phyloP scores from a whole-genome alignment of 2,797 vertebrate genomes.

The Neosilurus hyrtlii region DNA sequence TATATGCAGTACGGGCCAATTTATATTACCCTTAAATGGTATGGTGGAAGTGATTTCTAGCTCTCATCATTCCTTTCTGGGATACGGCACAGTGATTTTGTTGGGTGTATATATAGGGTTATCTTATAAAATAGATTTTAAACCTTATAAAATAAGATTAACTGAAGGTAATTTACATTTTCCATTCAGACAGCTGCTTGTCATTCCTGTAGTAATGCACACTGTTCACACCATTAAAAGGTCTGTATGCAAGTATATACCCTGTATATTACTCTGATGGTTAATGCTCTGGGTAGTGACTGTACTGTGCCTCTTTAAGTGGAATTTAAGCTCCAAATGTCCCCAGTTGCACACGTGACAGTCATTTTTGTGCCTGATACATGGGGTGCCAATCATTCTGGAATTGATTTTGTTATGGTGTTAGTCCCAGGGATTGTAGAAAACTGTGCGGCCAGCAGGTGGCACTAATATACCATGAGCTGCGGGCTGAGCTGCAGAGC shows the following conservation, averaged over 20 bases:
- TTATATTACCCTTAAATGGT: not conserved
- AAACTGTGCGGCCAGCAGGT: conserved; percentile 27
- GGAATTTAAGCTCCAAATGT: not conserved
- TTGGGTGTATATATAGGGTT: no score
- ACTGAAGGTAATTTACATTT: not conserved
- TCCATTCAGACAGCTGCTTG: not conserved
- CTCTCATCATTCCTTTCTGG: not conserved
- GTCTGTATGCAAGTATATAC: not conserved
- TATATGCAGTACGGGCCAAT: not conserved
- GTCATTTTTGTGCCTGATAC: not conserved
- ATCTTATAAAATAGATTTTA: no score
- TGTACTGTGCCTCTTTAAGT: not conserved
- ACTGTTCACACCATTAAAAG: not conserved
- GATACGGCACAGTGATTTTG: not conserved
- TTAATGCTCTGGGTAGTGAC: not conserved
- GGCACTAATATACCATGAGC: conserved; percentile 32
- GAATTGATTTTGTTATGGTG: not conserved
- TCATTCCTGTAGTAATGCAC: not conserved
- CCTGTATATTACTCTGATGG: not conserved
- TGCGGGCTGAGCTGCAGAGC: no score
- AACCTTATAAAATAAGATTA: not conserved
- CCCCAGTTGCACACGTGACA: not conserved
- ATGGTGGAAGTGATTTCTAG: not conserved
- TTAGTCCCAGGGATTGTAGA: conserved; percentile 18
- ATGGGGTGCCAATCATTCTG: not conserved